phyloP scores from a whole-genome alignment of 2,888 invertebrate species.

The Xanthostigma xanthostigma region DNA sequence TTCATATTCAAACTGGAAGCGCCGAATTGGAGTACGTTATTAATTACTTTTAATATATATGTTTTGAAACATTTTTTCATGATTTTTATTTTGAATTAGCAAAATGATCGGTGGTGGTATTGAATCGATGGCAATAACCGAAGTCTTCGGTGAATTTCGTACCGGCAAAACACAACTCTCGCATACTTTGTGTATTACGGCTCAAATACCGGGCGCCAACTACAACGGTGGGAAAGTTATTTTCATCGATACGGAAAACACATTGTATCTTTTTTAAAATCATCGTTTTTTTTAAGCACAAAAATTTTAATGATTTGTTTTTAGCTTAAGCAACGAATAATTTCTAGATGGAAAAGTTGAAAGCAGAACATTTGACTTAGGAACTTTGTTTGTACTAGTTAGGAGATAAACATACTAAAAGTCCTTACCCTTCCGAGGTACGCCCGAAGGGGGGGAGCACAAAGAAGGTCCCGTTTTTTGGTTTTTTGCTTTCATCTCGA shows the following conservation, averaged over 20 bases:
- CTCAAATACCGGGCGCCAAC: conserved; percentile 52
- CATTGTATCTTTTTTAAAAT: conserved; percentile 53
- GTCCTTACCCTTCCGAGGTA: too few species aligned
- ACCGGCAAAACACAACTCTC: conserved; percentile 71
- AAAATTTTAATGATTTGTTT: conserved; percentile 1
- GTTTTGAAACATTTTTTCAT: neutral
- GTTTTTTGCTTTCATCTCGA: too few species aligned
- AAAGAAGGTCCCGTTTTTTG: too few species aligned
- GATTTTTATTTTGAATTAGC: conserved; percentile 28
- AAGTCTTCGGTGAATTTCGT: conserved; percentile 70
- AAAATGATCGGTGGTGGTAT: conserved; percentile 63
- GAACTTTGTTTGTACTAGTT: too few species aligned
- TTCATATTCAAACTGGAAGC: conserved; percentile 52
- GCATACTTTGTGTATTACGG: conserved; percentile 65
- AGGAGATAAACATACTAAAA: too few species aligned
- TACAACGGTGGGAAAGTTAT: conserved; percentile 69
- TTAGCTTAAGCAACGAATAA: too few species aligned
- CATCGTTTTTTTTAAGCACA: neutral
- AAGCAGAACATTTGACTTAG: too few species aligned
- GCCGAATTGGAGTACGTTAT: conserved; percentile 51
- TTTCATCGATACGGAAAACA: conserved; percentile 70
- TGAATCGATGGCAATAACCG: conserved; percentile 73
- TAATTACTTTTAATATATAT: neutral
- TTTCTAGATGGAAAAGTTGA: too few species aligned
- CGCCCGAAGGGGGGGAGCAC: too few species aligned